Conservation (phyloP, 2,888 invertebrate genomes). For the Rosalia funebris region DNA sequence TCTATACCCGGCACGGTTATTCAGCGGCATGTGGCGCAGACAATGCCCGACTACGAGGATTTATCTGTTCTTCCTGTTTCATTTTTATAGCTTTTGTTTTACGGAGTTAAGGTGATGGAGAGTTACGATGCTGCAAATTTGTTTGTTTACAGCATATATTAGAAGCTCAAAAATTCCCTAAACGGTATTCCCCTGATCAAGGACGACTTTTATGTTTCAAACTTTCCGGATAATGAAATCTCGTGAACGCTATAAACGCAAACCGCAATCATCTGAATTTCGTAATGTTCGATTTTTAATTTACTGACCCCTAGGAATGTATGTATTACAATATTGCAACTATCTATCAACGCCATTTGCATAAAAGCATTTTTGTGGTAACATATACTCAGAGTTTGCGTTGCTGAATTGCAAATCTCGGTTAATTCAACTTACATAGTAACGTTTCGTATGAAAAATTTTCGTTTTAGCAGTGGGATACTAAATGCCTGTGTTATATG, state of each 20-base stretch:
- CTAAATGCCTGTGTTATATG: too few relatives aligned
- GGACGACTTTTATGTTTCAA: conserved; percentile 27
- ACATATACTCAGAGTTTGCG: conserved; percentile 2
- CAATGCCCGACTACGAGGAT: conserved; percentile 21
- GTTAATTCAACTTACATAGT: neutral
- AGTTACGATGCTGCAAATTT: conserved; percentile 23
- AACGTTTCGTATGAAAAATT: neutral
- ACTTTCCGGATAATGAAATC: conserved; percentile 28
- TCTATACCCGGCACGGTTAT: conserved; percentile 28
- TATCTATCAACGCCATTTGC: conserved; percentile 11
- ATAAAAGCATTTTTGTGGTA: conserved; percentile 26
- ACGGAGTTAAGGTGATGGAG: conserved; percentile 26
- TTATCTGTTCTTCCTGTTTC: conserved; percentile 19
- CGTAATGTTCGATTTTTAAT: conserved; percentile 23
- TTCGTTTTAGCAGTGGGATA: neutral
- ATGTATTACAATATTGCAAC: conserved; percentile 24
- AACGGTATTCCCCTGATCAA: conserved; percentile 23
- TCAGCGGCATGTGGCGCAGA: conserved; percentile 24
- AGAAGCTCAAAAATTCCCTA: conserved; percentile 12
- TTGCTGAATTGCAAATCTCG: conserved; percentile 16
- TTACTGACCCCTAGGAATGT: conserved; percentile 25
- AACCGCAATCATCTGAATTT: conserved; percentile 15
- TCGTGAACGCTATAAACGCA: conserved; percentile 20
- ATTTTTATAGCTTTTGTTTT: conserved; percentile 20
- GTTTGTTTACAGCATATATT: conserved; percentile 24